Base-by-base conservation (phyloP, 2,888 invertebrate genomes). In the Platycnemis pennipes region DNA sequence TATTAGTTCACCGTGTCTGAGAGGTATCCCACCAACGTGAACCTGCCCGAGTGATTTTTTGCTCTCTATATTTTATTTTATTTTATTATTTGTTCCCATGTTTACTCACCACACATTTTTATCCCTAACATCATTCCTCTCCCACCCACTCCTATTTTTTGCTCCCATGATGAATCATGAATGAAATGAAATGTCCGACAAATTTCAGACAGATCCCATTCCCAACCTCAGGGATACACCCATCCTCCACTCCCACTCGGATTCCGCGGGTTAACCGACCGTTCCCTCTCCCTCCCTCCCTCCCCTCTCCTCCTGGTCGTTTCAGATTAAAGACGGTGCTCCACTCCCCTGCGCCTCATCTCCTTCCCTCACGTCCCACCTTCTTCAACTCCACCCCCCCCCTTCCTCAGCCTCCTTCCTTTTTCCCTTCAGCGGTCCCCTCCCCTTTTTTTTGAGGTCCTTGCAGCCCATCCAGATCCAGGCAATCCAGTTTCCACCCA, bases 111-210 rank as follows among this genome's bases (percentile, higher is more conserved):
- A 77, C 77, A 13, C 31, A 77, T 37, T 77, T 77, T 26, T 37
- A 77, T 11, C 37, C 37, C 77, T 1, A 37, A 37, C 31, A 8
- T 22, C 19, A 63, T 19, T 5, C 77, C 77, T 37, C 11, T 19
- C 3, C 19, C 49, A 49, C 49, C 49, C 49, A 49, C 49, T 77
- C 77, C 26, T n/a, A 37, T 77, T 37, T 77, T 77, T 77, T 77
- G 31, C 37, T 77, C 31, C 77, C 77, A 77, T 77, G 77, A 77
- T 77, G 77, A 77, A 77, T 77, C 77, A 77, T 77, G 77, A 77
- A 77, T 77, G 77, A 77, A 77, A 77, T 77, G 77, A 77, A 77
- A 77, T 77, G 77, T 77, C 77, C 77, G 77, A 77, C 77, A 77
- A 77, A 77, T 77, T 77, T 77, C 77, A 77, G 77, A 77, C 77